Evolutionary conservation across 1,140 invertebrate genomes (phyloP), one percentile per base, ranked within the genome.

Genomic region (Polyergus mexicanus): DNA sequence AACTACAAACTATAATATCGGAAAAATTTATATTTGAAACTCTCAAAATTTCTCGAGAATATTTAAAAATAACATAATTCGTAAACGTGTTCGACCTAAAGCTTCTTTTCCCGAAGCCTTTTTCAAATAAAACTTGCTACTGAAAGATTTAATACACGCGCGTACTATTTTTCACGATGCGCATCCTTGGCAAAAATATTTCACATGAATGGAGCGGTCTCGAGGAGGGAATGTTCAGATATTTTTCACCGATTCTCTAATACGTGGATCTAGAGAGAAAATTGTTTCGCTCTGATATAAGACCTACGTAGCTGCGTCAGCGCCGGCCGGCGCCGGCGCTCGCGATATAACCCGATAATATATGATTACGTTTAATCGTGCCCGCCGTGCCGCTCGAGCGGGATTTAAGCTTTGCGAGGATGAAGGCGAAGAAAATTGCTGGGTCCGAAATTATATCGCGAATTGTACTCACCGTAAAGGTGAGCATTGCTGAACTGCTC

Each of bases 151-250:
- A 51, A 86, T 86, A 65, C 62, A 22, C 19, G 41, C 38, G 5
- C 41, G 81, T 76, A 87, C 89, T 84, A 90, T 90, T 88, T 90
- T 65, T 78, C 62, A 65, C 25, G 35, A 28, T 19, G 75, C 28
- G 54, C 81, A 72, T 72, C 16, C 32, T 60, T 16, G 47, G 13
- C 13, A 13, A 8, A 6, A n/a, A 35, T 41, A 60, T 22, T 80
- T 80, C n/a, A 41, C 51, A 69, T 16, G 44, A 68, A 80, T 68
- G 16, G 35, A 5, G 32, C 32, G 65, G 62, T 80, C 51, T 86
- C 41, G 65, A 1, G 16, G 32, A 47, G 8, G 28, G 47, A 51
- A 51, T 75, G n/a, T 54, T 85, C 28, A 41, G 63, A 78, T 78
- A 68, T 58, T 63, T 63, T 85, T 66, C 75, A 58, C 47, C 38